Conservation (phyloP, 2,888 invertebrate species). For the Drosophila emarginata region DNA sequence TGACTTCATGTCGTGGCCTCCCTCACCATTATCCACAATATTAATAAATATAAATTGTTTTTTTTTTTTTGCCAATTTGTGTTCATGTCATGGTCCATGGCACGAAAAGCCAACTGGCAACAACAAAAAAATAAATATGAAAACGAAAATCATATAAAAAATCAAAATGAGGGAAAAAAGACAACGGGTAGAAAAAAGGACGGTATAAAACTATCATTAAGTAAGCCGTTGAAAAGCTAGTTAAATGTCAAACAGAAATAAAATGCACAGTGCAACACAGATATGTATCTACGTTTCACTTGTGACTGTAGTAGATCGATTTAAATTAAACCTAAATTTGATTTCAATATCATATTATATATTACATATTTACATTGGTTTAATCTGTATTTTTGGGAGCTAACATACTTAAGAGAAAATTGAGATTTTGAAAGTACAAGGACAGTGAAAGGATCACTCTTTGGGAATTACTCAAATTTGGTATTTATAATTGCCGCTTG, state of each 20-base stretch:
- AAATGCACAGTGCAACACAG: not conserved
- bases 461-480: too few relatives aligned
- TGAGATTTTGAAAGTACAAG: too few relatives aligned
- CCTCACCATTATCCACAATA: constrained; percentile 42
- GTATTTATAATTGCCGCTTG: too few relatives aligned
- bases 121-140: constrained; percentile 22
- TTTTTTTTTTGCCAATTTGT: not conserved
- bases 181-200: constrained; percentile 30
- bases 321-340: too few relatives aligned
- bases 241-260: constrained; percentile 4
- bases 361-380: too few relatives aligned
- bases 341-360: too few relatives aligned
- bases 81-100: not conserved
- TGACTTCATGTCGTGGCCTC: constrained; percentile 58
- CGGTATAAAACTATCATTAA: constrained; percentile 16
- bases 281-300: too few relatives aligned
- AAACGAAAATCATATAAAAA: constrained; percentile 24
- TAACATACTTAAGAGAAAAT: too few relatives aligned
- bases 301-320: too few relatives aligned
- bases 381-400: too few relatives aligned
- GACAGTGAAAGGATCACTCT: too few relatives aligned
- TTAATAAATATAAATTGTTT: constrained; percentile 27
- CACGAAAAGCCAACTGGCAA: not conserved
- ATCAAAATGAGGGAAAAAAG: constrained; percentile 33
- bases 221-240: constrained; percentile 10